Percentiles rank a stretch among this genome's conserved stretches.
Conservation (phyloP, 2,113 vertebrate genomes). For the Ranitomeya imitator region DNA sequence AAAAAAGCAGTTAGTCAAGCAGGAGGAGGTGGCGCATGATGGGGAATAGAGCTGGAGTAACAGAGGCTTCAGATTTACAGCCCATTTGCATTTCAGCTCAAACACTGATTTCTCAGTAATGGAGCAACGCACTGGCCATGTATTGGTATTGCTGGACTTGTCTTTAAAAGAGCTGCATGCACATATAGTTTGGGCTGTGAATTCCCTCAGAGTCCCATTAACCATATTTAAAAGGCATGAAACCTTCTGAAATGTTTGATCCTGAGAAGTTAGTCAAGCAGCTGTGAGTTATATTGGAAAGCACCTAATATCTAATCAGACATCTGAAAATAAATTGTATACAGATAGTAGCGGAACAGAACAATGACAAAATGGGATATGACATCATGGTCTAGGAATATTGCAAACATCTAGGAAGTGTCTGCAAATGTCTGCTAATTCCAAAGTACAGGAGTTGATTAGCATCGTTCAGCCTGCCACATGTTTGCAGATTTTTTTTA, state of each 20-base stretch:
- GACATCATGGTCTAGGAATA: conserved; percentile 25
- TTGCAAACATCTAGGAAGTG: conserved; percentile 17
- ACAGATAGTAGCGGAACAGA: conserved; percentile 11
- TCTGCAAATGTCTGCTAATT: neutral
- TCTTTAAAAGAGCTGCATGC: neutral
- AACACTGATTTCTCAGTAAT: too few species aligned
- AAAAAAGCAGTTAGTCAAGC: too few species aligned
- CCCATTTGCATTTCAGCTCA: too few species aligned
- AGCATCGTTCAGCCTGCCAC: neutral
- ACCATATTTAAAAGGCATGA: neutral
- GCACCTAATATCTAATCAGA: conserved; percentile 16
- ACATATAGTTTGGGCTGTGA: too few species aligned
- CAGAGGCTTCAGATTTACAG: too few species aligned
- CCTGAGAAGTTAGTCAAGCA: conserved; percentile 24
- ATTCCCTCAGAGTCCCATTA: neutral
- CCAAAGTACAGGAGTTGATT: conserved; percentile 36
- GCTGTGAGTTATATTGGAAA: neutral
- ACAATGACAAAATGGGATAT: neutral
- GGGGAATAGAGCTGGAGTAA: too few species aligned
- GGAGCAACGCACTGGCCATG: too few species aligned
- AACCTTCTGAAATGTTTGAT: neutral
- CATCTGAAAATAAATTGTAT: conserved; percentile 42
- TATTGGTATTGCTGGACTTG: too few species aligned
- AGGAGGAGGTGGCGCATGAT: too few species aligned
- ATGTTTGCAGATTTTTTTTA: neutral